Conservation (phyloP, 2,797 vertebrate species). For the Mastacembelus armatus region DNA sequence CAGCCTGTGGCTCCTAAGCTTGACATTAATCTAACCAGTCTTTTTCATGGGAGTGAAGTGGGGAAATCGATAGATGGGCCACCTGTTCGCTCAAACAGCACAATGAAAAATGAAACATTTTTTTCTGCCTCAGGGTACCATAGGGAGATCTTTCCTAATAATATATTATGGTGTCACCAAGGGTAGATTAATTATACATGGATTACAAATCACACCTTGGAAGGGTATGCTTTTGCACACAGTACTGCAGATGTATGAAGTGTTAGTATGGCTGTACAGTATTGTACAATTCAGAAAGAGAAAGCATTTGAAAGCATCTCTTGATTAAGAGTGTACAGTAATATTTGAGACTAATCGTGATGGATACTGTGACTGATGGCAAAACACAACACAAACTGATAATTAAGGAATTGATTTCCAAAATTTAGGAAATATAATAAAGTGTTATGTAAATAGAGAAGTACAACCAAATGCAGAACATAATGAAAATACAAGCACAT, state of each 20-base stretch:
- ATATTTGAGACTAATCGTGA: slow-evolving; percentile 8
- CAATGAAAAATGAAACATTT: slow-evolving; percentile 79
- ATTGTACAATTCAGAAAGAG: slow-evolving; percentile 25
- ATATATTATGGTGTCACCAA: slow-evolving; percentile 85
- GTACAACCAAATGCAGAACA: neutral
- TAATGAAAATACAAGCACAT: too few species aligned
- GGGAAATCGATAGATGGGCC: slow-evolving; percentile 80
- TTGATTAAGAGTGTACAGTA: slow-evolving; percentile 22
- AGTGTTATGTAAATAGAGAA: neutral
- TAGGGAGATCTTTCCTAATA: slow-evolving; percentile 84
- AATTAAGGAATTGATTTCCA: neutral
- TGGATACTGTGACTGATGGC: neutral
- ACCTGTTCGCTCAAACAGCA: slow-evolving; percentile 80
- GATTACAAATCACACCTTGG: slow-evolving; percentile 76
- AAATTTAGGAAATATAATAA: too few species aligned
- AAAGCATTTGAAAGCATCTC: slow-evolving; percentile 35
- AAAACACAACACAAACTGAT: neutral
- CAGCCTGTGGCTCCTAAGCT: slow-evolving; percentile 67
- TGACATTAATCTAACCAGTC: slow-evolving; percentile 76
- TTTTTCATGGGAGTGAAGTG: slow-evolving; percentile 73
- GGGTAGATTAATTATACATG: slow-evolving; percentile 87
- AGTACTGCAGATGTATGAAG: slow-evolving; percentile 48
- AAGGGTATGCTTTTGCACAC: slow-evolving; percentile 55
- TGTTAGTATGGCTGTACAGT: slow-evolving; percentile 37
- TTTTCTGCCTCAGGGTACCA: slow-evolving; percentile 76